Evolutionary conservation across 1,140 invertebrate species (phyloP).

Genomic region (Theocolax elegans): DNA sequence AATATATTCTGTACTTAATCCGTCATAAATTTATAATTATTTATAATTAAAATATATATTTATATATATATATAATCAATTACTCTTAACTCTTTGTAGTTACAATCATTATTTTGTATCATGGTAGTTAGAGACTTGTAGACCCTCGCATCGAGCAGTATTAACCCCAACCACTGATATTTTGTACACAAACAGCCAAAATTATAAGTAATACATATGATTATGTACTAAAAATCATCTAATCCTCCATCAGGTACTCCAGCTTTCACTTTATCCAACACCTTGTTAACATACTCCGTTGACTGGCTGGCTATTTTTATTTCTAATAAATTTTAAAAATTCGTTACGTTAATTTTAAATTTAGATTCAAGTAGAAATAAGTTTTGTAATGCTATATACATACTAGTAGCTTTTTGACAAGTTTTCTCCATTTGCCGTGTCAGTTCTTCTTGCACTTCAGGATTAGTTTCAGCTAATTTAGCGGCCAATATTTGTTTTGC

Average conservation of each 20-base stretch:
- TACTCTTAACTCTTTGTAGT: conserved; percentile 9
- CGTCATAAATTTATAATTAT: conserved; percentile 9
- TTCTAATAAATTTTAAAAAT: conserved; percentile 69
- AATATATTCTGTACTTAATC: conserved; percentile 15
- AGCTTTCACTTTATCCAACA: conserved; percentile 80
- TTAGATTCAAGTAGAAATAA: background rate
- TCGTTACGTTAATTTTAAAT: conserved; percentile 30
- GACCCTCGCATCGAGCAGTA: conserved; percentile 1
- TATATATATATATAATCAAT: too few species aligned
- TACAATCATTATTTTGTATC: conserved; percentile 23
- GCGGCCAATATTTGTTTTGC: conserved; percentile 73
- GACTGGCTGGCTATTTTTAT: conserved; percentile 82
- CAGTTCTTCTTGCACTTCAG: conserved; percentile 72
- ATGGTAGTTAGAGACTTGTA: background rate
- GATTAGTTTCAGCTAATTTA: conserved; percentile 69
- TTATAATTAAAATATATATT: conserved; percentile 19
- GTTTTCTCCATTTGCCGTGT: conserved; percentile 76
- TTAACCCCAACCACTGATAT: background rate
- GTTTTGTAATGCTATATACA: conserved; percentile 61
- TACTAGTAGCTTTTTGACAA: conserved; percentile 73
- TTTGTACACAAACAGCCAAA: conserved; percentile 21
- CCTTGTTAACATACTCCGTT: conserved; percentile 87
- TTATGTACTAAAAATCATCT: conserved; percentile 64
- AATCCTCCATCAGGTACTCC: conserved; percentile 76
- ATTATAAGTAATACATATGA: background rate